These are phyloP conservation scores for Scaptomyza graminum DNA, from an alignment of 1,140 invertebrate species.

Conservation along the genomic window DNA sequence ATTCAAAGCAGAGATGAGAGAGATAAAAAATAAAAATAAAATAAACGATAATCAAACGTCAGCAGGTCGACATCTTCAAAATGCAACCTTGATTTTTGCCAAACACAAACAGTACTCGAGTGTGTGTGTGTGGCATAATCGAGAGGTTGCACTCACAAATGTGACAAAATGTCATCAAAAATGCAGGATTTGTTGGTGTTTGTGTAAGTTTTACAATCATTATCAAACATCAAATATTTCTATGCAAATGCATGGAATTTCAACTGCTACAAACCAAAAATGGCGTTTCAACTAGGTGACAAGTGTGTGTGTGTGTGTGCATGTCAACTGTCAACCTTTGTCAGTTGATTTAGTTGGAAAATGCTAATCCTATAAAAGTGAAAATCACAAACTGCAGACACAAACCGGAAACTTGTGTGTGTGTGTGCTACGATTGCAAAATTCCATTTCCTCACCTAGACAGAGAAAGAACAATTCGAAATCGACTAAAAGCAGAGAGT, in stretches of 20 bases:
- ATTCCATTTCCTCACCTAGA: constrained; percentile 69
- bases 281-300: constrained; percentile 19
- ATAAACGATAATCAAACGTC: constrained; percentile 4
- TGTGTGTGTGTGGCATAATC: constrained; percentile 14
- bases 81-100: constrained; percentile 62
- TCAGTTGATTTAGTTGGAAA: constrained; percentile 78
- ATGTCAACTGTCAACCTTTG: constrained; percentile 77
- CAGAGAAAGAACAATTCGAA: constrained; percentile 6
- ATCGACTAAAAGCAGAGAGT: background rate
- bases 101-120: constrained; percentile 30
- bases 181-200: background rate
- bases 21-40: constrained; percentile 40
- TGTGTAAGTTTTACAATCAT: constrained; percentile 43
- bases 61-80: constrained; percentile 20
- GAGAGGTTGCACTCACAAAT: constrained; percentile 5
- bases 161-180: constrained; percentile 6
- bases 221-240: constrained; percentile 73
- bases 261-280: constrained; percentile 49
- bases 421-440: constrained; percentile 68
- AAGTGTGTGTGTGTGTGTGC: constrained; percentile 27
- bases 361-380: constrained; percentile 75
- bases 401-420: constrained; percentile 60
- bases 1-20: constrained; percentile 56
- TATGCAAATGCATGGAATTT: constrained; percentile 65
- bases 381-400: constrained; percentile 64